Evolutionary conservation across 2,113 vertebrate species (phyloP).

Genomic region (Nothobranchius furzeri): DNA sequence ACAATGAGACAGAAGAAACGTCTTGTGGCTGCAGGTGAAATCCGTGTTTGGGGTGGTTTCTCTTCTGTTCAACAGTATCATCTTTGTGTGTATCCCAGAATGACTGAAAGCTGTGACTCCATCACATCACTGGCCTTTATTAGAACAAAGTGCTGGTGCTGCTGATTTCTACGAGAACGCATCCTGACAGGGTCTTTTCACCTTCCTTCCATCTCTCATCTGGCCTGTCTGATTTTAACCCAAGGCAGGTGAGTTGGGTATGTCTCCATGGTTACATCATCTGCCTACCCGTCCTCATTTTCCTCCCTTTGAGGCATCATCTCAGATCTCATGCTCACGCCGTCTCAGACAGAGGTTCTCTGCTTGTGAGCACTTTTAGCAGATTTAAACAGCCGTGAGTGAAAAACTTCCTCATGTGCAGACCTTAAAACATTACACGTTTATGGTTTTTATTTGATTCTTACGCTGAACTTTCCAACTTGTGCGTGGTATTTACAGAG

Average conservation of each 20-base stretch:
- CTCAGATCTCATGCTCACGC: conserved; percentile 22
- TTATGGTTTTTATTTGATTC: not conserved
- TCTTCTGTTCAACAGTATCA: conserved; percentile 3
- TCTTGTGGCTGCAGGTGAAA: conserved; percentile 29
- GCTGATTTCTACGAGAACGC: conserved; percentile 1
- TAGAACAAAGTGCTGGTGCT: too few species aligned
- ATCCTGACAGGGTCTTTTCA: conserved; percentile 28
- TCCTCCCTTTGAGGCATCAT: conserved; percentile 33
- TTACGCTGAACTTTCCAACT: conserved; percentile 27
- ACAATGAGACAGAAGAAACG: not conserved
- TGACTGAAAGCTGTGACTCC: not conserved
- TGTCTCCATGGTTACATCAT: conserved; percentile 63
- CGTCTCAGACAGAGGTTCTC: not conserved
- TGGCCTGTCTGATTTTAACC: conserved; percentile 35
- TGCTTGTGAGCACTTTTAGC: not conserved
- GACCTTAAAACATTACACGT: not conserved
- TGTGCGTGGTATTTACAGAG: conserved; percentile 36
- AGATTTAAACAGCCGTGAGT: not conserved
- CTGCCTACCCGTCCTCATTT: conserved; percentile 29
- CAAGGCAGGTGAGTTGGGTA: conserved; percentile 37
- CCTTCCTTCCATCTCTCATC: conserved; percentile 37
- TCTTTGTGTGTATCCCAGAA: too few species aligned
- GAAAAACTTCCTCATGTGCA: not conserved
- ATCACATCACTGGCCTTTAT: too few species aligned
- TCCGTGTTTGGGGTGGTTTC: conserved; percentile 6